Evolutionary conservation across 2,888 invertebrate species (phyloP).

Genomic region (Rhaphigaster nebulosa): DNA sequence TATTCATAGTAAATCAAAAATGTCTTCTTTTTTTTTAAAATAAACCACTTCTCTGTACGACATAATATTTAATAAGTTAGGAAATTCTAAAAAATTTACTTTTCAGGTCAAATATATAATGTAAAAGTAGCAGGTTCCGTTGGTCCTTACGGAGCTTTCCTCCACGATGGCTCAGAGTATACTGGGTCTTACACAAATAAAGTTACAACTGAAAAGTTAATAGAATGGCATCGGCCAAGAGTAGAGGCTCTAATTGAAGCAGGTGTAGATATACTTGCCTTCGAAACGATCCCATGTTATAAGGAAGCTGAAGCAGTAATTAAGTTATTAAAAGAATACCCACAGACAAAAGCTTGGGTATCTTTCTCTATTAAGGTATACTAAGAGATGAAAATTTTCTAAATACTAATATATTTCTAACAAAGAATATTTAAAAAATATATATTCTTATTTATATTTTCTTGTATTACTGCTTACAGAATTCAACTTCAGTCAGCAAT

Average conservation of each 20-base stretch:
- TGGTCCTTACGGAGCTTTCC: conserved; percentile 92
- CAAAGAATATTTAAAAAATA: neutral
- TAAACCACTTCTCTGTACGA: too few relatives aligned
- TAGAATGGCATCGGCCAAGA: conserved; percentile 87
- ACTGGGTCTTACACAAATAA: conserved; percentile 83
- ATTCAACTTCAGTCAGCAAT: conserved; percentile 78
- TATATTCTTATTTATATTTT: too few relatives aligned
- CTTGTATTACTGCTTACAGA: conserved; percentile 69
- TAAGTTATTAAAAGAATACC: conserved; percentile 83
- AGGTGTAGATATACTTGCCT: conserved; percentile 86
- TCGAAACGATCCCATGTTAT: conserved; percentile 93
- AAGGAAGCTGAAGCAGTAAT: conserved; percentile 87
- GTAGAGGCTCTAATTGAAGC: conserved; percentile 83
- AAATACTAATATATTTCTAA: neutral
- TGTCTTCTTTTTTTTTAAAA: too few relatives aligned
- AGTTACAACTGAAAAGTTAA: conserved; percentile 77
- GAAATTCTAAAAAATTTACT: neutral
- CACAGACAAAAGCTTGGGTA: conserved; percentile 86
- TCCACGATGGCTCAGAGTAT: conserved; percentile 94
- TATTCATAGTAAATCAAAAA: neutral
- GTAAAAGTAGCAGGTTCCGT: conserved; percentile 87
- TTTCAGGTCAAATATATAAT: conserved; percentile 63
- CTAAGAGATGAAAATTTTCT: neutral
- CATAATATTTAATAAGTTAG: too few relatives aligned
- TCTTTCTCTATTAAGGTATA: conserved; percentile 87